Evolutionary conservation across 2,888 invertebrate genomes (phyloP).

Genomic region (Psylliodes chrysocephalus): DNA sequence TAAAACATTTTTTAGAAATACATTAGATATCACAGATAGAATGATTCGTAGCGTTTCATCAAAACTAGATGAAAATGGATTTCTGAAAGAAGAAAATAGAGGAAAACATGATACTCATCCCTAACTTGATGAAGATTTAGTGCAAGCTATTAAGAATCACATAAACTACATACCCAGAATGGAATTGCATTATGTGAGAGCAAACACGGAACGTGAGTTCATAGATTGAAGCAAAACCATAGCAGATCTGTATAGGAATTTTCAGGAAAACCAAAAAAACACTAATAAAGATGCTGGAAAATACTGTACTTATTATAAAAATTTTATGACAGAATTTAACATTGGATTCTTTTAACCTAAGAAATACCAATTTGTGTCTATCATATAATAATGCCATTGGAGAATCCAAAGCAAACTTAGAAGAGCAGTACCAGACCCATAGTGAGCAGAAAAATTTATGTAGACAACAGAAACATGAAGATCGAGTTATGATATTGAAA

Average conservation of each 20-base stretch:
- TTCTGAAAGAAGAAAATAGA: no score
- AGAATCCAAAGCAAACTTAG: background rate
- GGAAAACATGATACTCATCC: no score
- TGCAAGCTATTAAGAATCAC: background rate
- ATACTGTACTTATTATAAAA: background rate
- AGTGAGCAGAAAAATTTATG: background rate
- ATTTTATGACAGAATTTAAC: slow-evolving; percentile 7
- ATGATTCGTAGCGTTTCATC: no score
- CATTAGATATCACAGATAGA: no score
- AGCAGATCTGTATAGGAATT: background rate
- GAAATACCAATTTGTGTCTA: slow-evolving; percentile 5
- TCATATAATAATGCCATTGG: background rate
- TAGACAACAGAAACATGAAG: background rate
- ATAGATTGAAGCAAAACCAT: no score
- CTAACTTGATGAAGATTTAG: no score
- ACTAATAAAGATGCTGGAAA: background rate
- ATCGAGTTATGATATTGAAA: background rate
- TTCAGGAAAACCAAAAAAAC: background rate
- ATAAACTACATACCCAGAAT: slow-evolving; percentile 6
- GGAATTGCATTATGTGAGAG: slow-evolving; percentile 1
- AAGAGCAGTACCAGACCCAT: background rate
- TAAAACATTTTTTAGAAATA: no score
- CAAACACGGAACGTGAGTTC: background rate
- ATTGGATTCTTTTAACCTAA: slow-evolving; percentile 1
- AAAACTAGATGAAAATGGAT: no score